Conservation (phyloP, 2,797 vertebrate genomes). For the Moxostoma hubbsi region DNA sequence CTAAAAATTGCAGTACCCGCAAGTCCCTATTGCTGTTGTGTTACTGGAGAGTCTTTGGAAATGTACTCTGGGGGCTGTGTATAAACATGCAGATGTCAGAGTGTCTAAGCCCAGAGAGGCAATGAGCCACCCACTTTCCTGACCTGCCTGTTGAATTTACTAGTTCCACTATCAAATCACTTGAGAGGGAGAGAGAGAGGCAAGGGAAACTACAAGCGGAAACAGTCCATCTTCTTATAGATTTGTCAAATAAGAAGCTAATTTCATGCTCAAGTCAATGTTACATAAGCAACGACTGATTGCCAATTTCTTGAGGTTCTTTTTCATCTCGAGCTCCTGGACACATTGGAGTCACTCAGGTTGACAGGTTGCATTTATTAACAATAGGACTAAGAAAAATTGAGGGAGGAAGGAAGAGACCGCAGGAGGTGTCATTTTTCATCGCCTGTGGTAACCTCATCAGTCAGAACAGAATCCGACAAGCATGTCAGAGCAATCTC, state of each 20-base stretch:
- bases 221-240: slow-evolving; percentile 24
- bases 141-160: slow-evolving; percentile 10
- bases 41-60: background rate
- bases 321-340: slow-evolving; percentile 31
- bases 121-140: slow-evolving; percentile 19
- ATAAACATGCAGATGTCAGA: slow-evolving; percentile 33
- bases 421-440: slow-evolving; percentile 51
- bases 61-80: slow-evolving; percentile 3
- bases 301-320: slow-evolving; percentile 22
- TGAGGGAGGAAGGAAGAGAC: slow-evolving; percentile 19
- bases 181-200: background rate
- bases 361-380: slow-evolving; percentile 47
- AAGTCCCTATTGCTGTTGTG: background rate
- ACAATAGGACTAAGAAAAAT: slow-evolving; percentile 34
- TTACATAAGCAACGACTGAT: slow-evolving; percentile 31
- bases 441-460: slow-evolving; percentile 43
- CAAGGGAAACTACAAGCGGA: slow-evolving; percentile 3
- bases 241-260: slow-evolving; percentile 9
- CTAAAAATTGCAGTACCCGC: background rate
- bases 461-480: slow-evolving; percentile 54
- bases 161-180: slow-evolving; percentile 13
- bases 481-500: slow-evolving; percentile 60
- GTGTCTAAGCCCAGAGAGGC: slow-evolving; percentile 1
- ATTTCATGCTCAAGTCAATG: slow-evolving; percentile 17
- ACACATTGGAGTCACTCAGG: slow-evolving; percentile 37